These are phyloP conservation scores for Baronia brevicornis DNA, from an alignment of 2,888 invertebrate species.

Conservation along the genomic window DNA sequence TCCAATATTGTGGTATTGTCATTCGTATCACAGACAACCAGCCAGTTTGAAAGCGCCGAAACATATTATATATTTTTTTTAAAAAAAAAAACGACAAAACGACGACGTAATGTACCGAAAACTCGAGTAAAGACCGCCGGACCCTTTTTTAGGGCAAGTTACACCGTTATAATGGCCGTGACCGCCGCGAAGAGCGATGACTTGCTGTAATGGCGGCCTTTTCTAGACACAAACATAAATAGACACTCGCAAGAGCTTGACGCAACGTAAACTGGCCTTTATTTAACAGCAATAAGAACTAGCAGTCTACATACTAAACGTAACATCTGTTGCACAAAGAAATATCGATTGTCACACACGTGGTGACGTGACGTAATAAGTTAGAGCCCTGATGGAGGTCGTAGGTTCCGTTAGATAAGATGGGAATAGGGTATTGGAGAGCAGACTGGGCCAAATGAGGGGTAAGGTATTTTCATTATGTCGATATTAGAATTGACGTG, in stretches of 20 bases:
- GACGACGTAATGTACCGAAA: constrained; percentile 2
- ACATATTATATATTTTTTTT: no score
- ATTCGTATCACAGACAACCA: no score
- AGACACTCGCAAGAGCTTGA: constrained; percentile 6
- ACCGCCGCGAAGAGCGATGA: constrained; percentile 49
- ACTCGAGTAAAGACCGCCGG: constrained; percentile 26
- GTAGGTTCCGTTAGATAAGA: constrained; percentile 26
- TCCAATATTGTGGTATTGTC: no score
- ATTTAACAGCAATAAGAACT: background rate
- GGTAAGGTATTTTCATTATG: constrained; percentile 12
- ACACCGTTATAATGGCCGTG: constrained; percentile 64
- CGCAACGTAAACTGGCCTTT: constrained; percentile 3
- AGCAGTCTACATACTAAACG: constrained; percentile 2
- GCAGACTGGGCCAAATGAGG: constrained; percentile 20
- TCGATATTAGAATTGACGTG: no score
- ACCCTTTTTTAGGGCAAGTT: constrained; percentile 57
- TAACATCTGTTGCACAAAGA: constrained; percentile 4
- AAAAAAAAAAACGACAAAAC: constrained; percentile 11
- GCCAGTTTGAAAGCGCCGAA: no score
- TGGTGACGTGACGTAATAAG: constrained; percentile 22
- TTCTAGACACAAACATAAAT: constrained; percentile 15
- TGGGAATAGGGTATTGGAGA: constrained; percentile 15
- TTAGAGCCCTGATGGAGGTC: constrained; percentile 26
- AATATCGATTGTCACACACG: constrained; percentile 16
- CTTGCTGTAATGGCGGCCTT: constrained; percentile 33